A percentile compares a stretch with the other conserved stretches of the same genome.
These are phyloP conservation scores for Phyto melanocephala DNA, from an alignment of 2,888 invertebrate genomes.

Conservation along the genomic window DNA sequence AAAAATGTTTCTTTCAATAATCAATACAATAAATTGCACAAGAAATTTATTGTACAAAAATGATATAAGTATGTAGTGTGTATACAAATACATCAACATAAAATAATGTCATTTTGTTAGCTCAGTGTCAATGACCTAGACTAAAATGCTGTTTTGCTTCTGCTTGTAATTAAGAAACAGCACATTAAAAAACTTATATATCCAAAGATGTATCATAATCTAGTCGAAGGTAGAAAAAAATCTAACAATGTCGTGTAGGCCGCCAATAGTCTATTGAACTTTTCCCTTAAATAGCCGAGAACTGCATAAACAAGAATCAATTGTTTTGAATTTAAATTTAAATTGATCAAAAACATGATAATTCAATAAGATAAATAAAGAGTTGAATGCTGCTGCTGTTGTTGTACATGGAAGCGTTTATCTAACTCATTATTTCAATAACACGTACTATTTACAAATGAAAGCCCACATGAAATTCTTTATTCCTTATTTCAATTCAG, in stretches of 20 bases:
- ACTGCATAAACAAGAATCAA: background rate
- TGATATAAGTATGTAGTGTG: no score
- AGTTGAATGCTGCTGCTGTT: constrained; percentile 14
- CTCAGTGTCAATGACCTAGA: no score
- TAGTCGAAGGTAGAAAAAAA: no score
- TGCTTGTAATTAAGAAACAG: no score
- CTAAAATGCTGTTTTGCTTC: no score
- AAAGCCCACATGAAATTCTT: constrained; percentile 59
- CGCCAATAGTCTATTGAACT: constrained; percentile 22
- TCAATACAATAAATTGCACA: no score
- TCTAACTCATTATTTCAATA: constrained; percentile 57
- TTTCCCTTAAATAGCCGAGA: constrained; percentile 4
- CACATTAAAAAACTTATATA: no score
- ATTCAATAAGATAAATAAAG: constrained; percentile 53
- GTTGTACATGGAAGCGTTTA: constrained; percentile 31
- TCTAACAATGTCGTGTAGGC: constrained; percentile 6
- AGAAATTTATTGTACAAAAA: no score
- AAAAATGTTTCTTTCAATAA: no score
- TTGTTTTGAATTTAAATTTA: constrained; percentile 45
- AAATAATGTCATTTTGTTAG: no score
- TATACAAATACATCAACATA: no score
- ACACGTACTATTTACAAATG: constrained; percentile 43
- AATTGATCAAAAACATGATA: constrained; percentile 55
- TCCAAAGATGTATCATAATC: no score
- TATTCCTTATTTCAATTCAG: constrained; percentile 36